Conservation (phyloP, 2,797 vertebrate species). For the Pseudotriccus pelzelni region DNA sequence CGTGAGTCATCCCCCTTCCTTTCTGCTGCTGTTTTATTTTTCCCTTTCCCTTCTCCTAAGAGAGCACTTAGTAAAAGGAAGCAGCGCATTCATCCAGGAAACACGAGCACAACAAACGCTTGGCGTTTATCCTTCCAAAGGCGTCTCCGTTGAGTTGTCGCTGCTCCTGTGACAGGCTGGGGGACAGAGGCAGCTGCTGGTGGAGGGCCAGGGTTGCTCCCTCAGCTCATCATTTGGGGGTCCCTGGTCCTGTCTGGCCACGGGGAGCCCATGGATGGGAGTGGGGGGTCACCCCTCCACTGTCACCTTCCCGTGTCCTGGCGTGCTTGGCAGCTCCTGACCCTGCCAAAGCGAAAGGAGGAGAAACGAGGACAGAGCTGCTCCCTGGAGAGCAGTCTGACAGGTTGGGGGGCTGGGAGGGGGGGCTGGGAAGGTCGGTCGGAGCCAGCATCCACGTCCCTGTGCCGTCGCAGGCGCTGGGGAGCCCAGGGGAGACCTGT, state of each 20-base stretch:
- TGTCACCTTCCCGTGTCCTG: not conserved
- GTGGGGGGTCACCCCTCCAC: not conserved
- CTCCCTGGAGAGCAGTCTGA: not conserved
- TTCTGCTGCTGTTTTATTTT: constrained; percentile 23
- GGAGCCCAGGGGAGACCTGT: constrained; percentile 7
- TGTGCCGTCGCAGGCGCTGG: not conserved
- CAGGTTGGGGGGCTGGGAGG: not conserved
- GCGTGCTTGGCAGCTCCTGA: not conserved
- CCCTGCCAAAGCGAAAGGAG: not conserved
- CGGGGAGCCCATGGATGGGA: accelerated
- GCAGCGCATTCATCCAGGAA: constrained; percentile 26
- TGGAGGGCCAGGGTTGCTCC: not conserved
- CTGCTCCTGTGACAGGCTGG: not conserved
- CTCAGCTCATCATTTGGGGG: accelerated
- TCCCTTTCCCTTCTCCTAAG: constrained; percentile 10
- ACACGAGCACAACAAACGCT: not conserved
- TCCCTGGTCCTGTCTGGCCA: not conserved
- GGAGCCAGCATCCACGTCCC: not conserved
- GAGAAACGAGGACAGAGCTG: not conserved
- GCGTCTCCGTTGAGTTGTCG: not conserved
- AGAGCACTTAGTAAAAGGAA: constrained; percentile 34
- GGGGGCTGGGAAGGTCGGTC: not conserved
- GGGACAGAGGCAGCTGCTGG: not conserved
- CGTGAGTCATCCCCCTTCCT: constrained; percentile 48
- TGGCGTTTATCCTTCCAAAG: not conserved